Conservation (phyloP, 2,797 vertebrate species). For the Acanthurus lineatus region DNA sequence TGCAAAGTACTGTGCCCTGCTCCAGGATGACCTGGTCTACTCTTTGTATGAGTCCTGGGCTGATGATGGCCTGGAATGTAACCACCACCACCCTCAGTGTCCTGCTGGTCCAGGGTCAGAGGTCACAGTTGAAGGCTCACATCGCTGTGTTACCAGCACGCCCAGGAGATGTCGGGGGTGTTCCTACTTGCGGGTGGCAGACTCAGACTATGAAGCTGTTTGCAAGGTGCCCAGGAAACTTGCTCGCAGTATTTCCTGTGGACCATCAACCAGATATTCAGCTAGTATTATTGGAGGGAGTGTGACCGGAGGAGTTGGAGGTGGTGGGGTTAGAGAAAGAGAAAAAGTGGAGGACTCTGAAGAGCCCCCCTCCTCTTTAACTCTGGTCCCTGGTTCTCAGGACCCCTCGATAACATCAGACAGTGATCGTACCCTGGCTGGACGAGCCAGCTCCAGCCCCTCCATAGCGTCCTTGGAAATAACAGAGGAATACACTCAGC, state of each 20-base stretch:
- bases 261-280: constrained; percentile 89
- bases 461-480: constrained; percentile 90
- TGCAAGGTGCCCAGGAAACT: constrained; percentile 94
- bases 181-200: constrained; percentile 89
- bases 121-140: constrained; percentile 58
- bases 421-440: constrained; percentile 82
- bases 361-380: constrained; percentile 82
- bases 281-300: constrained; percentile 82
- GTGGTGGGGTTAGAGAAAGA: constrained; percentile 40
- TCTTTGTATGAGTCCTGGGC: constrained; percentile 93
- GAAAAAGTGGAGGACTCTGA: constrained; percentile 76
- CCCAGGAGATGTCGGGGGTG: constrained; percentile 91
- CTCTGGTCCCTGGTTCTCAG: constrained; percentile 80
- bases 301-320: constrained; percentile 66
- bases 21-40: constrained; percentile 93
- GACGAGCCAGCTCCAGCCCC: constrained; percentile 88
- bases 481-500: constrained; percentile 74
- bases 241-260: constrained; percentile 89
- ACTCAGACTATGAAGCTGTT: constrained; percentile 95
- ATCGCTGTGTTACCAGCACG: constrained; percentile 63
- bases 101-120: constrained; percentile 67
- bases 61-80: constrained; percentile 86
- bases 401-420: constrained; percentile 78
- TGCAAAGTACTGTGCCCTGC: constrained; percentile 89
- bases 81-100: constrained; percentile 82